Conservation (phyloP, 2,888 invertebrate species). For the Sphecodes monilicornis region DNA sequence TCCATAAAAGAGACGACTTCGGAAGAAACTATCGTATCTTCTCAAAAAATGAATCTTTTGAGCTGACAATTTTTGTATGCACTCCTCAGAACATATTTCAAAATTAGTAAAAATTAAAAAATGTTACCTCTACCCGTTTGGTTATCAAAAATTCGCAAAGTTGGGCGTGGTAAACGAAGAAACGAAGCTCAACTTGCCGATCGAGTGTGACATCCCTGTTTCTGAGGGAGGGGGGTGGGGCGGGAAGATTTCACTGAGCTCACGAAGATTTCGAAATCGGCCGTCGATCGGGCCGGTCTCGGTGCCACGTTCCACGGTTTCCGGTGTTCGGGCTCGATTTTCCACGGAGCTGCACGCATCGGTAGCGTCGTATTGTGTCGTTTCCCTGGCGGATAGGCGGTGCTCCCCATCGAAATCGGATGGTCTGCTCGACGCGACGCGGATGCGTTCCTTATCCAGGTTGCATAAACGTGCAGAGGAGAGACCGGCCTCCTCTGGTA, state of each 20-base stretch:
- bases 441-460: conserved; percentile 1
- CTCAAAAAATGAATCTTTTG: too few species aligned
- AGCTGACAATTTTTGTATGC: neutral
- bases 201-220: neutral
- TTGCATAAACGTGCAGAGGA: conserved; percentile 16
- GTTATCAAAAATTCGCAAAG: too few species aligned
- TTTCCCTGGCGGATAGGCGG: neutral
- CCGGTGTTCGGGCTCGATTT: conserved; percentile 7
- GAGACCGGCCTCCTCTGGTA: conserved; percentile 27
- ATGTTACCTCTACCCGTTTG: too few species aligned
- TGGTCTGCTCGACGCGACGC: neutral
- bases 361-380: neutral
- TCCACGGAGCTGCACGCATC: conserved; percentile 19
- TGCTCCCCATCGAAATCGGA: conserved; percentile 11
- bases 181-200: neutral
- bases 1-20: too few species aligned
- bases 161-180: neutral
- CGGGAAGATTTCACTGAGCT: neutral
- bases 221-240: neutral
- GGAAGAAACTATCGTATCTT: too few species aligned
- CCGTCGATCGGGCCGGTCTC: neutral
- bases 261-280: conserved; percentile 8
- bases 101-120: too few species aligned
- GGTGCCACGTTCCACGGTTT: conserved; percentile 5
- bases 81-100: too few species aligned